These are phyloP conservation scores for Fragum sueziense DNA, from an alignment of 2,888 invertebrate genomes.

Conservation along the genomic window DNA sequence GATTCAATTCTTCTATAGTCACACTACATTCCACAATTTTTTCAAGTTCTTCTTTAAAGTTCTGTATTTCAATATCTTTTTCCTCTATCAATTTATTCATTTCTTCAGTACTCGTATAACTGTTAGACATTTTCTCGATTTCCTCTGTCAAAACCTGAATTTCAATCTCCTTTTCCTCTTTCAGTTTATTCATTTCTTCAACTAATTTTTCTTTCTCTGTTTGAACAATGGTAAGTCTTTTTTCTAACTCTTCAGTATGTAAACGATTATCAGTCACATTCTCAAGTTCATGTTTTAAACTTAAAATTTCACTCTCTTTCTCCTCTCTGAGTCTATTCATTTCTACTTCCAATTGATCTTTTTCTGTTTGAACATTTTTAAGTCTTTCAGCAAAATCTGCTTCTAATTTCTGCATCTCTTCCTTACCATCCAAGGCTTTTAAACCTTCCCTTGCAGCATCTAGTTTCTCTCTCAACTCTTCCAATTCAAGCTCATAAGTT, in stretches of 20 bases:
- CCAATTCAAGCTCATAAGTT: neutral
- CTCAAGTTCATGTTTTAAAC: neutral
- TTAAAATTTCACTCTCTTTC: neutral
- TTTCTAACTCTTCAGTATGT: too few species aligned
- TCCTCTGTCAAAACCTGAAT: neutral
- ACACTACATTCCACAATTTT: neutral
- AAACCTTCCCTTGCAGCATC: too few species aligned
- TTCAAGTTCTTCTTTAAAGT: neutral
- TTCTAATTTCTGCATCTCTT: neutral
- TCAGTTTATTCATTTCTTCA: too few species aligned
- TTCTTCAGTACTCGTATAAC: neutral
- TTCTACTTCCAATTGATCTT: neutral
- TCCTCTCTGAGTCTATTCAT: neutral
- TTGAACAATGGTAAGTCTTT: too few species aligned
- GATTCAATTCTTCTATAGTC: neutral
- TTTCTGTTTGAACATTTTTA: neutral
- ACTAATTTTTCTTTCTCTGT: too few species aligned
- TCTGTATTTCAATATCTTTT: neutral
- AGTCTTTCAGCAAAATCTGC: neutral
- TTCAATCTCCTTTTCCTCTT: neutral
- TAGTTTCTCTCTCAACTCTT: neutral
- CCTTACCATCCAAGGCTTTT: too few species aligned
- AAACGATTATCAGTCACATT: neutral
- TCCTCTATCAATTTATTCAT: neutral
- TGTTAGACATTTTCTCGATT: neutral